Base-by-base conservation (phyloP, 2,888 invertebrate species). In the Cheilosia impressa region DNA sequence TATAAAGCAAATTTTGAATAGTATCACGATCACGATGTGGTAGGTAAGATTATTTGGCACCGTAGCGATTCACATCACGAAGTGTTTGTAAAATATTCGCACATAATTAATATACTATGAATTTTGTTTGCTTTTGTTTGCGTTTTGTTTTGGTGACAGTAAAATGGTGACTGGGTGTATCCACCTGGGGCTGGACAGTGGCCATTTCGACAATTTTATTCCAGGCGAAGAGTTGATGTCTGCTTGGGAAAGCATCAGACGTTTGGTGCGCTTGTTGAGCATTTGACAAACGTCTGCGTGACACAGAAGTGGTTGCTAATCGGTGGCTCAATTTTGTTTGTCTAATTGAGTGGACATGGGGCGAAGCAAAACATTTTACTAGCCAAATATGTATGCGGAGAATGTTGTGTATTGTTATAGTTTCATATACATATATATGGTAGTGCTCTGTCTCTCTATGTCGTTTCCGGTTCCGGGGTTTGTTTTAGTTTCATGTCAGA, bases 41-140 rank as follows among this genome's bases (percentile, higher is more conserved):
- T 85, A 85, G 84, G 84, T 85, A 85, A 85, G 52, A 84, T 80
- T 69, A 78, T 85, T 85, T 85, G 84, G 55, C 76, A 72, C 57
- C 76, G 75, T 85, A 62, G 52, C 60, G 34, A 85, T 85, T 76
- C 81, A 43, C 34, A 58, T 81, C 85, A 85, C 85, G 85, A 31
- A 57, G 15, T 52, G 57, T 77, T 80, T 76, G 66, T 63, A 52
- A 80, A 76, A 76, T 72, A 71, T 79, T 71, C 58, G 71, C 76
- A 80, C 65, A 71, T 72, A 75, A 75, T 68, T 81, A 55, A 55
- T 27, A 27, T 27, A 27, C 27, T 50, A 62, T 71, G 55, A 62
- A 69, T 60, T 75, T 38, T 68, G 57, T 72, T 72, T 79, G 34
- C 19, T 13, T 7, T 2, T 19, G 50, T 31, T 45, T 53, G 43